Evolutionary conservation across 2,888 invertebrate species (phyloP).

Genomic region (Drosophila diplacantha): DNA sequence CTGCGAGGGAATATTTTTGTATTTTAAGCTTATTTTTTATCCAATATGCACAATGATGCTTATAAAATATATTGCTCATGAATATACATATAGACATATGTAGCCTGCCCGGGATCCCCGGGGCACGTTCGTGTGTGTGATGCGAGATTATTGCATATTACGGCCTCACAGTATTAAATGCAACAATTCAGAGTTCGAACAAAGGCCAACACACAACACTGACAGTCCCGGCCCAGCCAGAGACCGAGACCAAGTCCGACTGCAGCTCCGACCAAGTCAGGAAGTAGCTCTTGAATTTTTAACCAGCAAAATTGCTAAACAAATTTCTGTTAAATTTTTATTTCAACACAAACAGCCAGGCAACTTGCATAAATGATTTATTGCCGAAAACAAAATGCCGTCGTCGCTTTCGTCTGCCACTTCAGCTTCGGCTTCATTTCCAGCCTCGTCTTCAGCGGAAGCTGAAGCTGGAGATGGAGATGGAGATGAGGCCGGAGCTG

Average conservation of each 20-base stretch:
- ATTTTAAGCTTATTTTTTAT: conserved; percentile 70
- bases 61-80: conserved; percentile 69
- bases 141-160: conserved; percentile 69
- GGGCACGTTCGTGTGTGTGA: conserved; percentile 15
- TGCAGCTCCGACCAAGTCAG: background rate
- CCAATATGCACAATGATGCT: conserved; percentile 72
- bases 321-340: conserved; percentile 61
- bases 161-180: conserved; percentile 54
- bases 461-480: conserved; percentile 22
- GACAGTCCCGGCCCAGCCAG: background rate
- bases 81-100: conserved; percentile 55
- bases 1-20: conserved; percentile 63
- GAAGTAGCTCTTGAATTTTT: conserved; percentile 59
- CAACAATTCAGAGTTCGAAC: conserved; percentile 43
- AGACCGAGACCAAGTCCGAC: conserved; percentile 11
- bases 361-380: conserved; percentile 72
- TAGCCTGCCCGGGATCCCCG: conserved; percentile 26
- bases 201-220: conserved; percentile 20
- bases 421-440: conserved; percentile 52
- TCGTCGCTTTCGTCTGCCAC: conserved; percentile 37
- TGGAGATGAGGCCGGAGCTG: background rate
- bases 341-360: conserved; percentile 54
- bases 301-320: conserved; percentile 65
- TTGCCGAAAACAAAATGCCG: conserved; percentile 56
- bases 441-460: conserved; percentile 41